Evolutionary conservation across 2,113 vertebrate genomes (phyloP).

Genomic region (Xiphias gladius): DNA sequence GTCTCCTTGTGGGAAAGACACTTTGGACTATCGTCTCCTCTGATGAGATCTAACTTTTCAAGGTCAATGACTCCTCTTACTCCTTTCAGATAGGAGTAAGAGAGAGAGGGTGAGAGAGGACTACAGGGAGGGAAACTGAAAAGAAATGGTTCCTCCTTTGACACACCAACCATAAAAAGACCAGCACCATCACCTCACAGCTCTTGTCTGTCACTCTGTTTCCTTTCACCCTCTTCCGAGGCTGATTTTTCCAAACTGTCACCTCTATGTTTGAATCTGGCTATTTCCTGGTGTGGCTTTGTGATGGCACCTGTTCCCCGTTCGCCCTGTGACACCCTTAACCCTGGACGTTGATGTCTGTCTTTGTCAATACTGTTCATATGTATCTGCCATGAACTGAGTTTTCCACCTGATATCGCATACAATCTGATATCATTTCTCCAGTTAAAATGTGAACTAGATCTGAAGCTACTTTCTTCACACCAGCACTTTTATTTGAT

Average conservation of each 20-base stretch:
- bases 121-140: slow-evolving; percentile 3
- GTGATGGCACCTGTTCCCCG: slow-evolving; percentile 53
- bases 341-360: slow-evolving; percentile 53
- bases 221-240: slow-evolving; percentile 39
- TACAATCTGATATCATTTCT: slow-evolving; percentile 42
- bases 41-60: no score
- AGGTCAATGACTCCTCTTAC: no score
- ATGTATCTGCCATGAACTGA: slow-evolving; percentile 8
- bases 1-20: no score
- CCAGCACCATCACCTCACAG: slow-evolving; percentile 68
- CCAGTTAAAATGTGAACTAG: not conserved
- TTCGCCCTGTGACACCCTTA: slow-evolving; percentile 61
- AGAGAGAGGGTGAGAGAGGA: slow-evolving; percentile 16
- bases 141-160: slow-evolving; percentile 1
- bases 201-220: slow-evolving; percentile 43
- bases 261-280: slow-evolving; percentile 52
- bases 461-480: slow-evolving; percentile 2
- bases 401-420: slow-evolving; percentile 32
- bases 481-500: slow-evolving; percentile 7
- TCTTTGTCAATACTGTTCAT: slow-evolving; percentile 15
- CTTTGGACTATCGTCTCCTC: no score
- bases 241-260: slow-evolving; percentile 37
- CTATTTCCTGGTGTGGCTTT: slow-evolving; percentile 65
- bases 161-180: slow-evolving; percentile 53
- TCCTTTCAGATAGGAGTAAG: slow-evolving; percentile 1